phyloP scores from a whole-genome alignment of 2,113 vertebrate genomes.

The Onychostoma macrolepis region DNA sequence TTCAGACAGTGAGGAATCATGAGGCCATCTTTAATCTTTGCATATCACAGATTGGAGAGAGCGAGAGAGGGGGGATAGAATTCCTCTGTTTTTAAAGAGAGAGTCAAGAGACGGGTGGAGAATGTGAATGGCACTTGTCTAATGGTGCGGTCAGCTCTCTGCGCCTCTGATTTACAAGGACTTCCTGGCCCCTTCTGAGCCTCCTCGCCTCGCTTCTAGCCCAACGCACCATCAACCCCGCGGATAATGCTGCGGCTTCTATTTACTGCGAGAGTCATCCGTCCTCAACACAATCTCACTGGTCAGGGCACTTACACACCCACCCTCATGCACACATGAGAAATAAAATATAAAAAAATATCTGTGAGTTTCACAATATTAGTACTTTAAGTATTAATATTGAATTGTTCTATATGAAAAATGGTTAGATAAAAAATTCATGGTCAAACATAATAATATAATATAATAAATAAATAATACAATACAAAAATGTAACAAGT shows the following conservation, averaged over 20 bases:
- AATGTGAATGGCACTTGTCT: slow-evolving; percentile 47
- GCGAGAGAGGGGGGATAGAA: background rate
- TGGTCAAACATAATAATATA: background rate
- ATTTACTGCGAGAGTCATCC: slow-evolving; percentile 17
- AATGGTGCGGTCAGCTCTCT: slow-evolving; percentile 39
- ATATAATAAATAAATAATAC: background rate
- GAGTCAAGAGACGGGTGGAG: slow-evolving; percentile 17
- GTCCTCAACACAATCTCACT: slow-evolving; percentile 12
- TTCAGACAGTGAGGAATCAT: background rate
- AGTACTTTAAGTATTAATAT: background rate
- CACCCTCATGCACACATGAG: background rate
- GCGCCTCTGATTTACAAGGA: slow-evolving; percentile 44
- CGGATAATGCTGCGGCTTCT: slow-evolving; percentile 7
- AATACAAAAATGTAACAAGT: background rate
- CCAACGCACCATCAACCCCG: slow-evolving; percentile 16
- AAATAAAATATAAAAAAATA: background rate
- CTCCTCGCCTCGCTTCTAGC: background rate
- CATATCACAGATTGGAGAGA: slow-evolving; percentile 4
- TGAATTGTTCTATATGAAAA: background rate
- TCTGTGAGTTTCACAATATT: background rate
- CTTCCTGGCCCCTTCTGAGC: slow-evolving; percentile 27
- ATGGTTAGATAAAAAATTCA: too few relatives aligned
- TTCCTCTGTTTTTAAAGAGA: slow-evolving; percentile 21
- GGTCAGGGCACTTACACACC: background rate
- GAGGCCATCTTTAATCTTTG: background rate